Evolutionary conservation across 1,140 invertebrate species (phyloP).

Genomic region (Magallana ariakensis): DNA sequence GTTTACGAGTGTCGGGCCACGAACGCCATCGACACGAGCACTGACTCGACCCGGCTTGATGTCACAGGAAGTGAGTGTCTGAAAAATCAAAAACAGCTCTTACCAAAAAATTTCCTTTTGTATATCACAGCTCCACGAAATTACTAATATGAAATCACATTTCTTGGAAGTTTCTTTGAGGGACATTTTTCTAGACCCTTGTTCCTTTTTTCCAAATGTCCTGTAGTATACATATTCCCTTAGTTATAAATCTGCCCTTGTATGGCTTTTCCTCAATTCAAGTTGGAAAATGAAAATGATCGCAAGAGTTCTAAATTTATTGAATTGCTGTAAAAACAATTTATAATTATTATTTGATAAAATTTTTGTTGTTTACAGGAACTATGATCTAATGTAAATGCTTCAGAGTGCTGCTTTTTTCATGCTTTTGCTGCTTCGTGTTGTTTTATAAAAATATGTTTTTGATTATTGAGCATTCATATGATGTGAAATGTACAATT

Average conservation of each 20-base stretch:
- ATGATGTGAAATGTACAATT: no score
- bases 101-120: not conserved
- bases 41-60: not conserved
- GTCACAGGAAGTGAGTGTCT: slow-evolving; percentile 32
- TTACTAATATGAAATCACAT: not conserved
- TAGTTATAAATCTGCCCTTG: not conserved
- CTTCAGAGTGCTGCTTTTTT: no score
- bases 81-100: not conserved
- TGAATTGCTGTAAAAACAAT: no score
- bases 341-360: no score
- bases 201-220: not conserved
- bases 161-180: not conserved
- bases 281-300: no score
- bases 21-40: slow-evolving; percentile 1
- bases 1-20: slow-evolving; percentile 43
- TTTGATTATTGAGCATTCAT: no score
- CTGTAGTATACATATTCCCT: not conserved
- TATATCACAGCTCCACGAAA: not conserved
- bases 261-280: not conserved
- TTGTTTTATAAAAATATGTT: no score
- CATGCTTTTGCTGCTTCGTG: no score
- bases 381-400: no score
- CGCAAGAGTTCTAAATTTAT: no score
- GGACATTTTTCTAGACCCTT: not conserved
- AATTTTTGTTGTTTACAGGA: no score